These are phyloP conservation scores for Aphaenogaster ashmeadi DNA, from an alignment of 1,140 invertebrate genomes.

Conservation along the genomic window DNA sequence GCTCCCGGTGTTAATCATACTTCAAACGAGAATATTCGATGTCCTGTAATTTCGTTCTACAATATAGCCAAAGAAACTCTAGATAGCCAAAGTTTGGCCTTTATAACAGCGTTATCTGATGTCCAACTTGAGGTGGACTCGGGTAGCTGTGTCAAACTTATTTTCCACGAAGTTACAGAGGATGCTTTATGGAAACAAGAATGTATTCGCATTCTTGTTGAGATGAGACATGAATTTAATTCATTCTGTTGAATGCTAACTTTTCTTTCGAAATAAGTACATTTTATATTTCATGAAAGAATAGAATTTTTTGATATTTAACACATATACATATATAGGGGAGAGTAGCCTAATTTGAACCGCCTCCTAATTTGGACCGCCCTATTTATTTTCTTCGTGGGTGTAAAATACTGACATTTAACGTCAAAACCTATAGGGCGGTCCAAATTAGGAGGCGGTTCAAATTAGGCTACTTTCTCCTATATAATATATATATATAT, in stretches of 20 bases:
- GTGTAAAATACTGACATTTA: no score
- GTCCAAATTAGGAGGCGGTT: no score
- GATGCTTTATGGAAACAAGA: conserved; percentile 2
- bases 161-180: conserved; percentile 38
- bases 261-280: not conserved
- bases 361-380: no score
- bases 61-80: conserved; percentile 42
- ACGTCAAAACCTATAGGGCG: no score
- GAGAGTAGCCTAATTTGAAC: no score
- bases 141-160: conserved; percentile 47
- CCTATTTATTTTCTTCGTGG: no score
- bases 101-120: conserved; percentile 66
- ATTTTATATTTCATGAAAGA: not conserved
- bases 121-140: conserved; percentile 56
- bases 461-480: no score
- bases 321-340: no score
- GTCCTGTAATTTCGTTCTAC: conserved; percentile 39
- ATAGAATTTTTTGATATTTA: not conserved
- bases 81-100: conserved; percentile 67
- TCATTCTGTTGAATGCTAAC: conserved; percentile 2
- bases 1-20: not conserved
- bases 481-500: no score
- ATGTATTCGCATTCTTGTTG: conserved; percentile 12
- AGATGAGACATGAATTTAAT: conserved; percentile 27
- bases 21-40: conserved; percentile 42